These are phyloP conservation scores for Amphipyra berbera DNA, from an alignment of 2,888 invertebrate species.

Conservation along the genomic window DNA sequence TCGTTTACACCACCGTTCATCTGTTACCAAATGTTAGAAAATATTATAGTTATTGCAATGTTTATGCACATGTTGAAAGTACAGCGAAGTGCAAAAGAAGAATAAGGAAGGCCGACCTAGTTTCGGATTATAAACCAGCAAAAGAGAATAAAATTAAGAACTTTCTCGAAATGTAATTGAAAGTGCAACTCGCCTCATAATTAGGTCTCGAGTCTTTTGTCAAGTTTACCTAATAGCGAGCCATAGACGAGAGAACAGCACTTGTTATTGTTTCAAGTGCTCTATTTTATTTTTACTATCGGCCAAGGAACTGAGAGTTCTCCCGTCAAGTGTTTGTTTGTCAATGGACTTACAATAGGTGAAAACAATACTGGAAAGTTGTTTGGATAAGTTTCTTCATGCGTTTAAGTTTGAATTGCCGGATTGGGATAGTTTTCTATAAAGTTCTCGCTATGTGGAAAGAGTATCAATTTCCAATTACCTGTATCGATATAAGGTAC, in stretches of 20 bases:
- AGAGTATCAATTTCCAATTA: no score
- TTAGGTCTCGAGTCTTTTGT: conserved; percentile 72
- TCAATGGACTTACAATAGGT: conserved; percentile 50
- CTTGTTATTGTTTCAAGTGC: conserved; percentile 68
- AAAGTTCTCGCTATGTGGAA: no score
- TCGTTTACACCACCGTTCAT: no score
- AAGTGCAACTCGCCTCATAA: conserved; percentile 54
- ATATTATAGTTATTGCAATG: not conserved
- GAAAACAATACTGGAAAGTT: conserved; percentile 40
- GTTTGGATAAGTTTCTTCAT: conserved; percentile 15
- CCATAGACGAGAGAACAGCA: conserved; percentile 57
- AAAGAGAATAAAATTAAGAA: conserved; percentile 36
- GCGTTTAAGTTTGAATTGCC: not conserved
- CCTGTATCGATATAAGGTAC: no score
- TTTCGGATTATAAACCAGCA: conserved; percentile 24
- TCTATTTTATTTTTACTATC: conserved; percentile 64
- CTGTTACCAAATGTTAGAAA: not conserved
- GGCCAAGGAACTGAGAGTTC: conserved; percentile 47
- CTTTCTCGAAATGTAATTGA: conserved; percentile 42
- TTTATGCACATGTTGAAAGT: conserved; percentile 23
- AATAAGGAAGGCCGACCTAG: conserved; percentile 19
- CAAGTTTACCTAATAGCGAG: conserved; percentile 77
- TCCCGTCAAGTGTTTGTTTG: conserved; percentile 36
- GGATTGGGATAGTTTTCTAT: conserved; percentile 6
- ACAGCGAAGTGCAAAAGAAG: conserved; percentile 21